Base-by-base conservation (phyloP, 2,888 invertebrate genomes). In the Cacoxenus indagator region DNA sequence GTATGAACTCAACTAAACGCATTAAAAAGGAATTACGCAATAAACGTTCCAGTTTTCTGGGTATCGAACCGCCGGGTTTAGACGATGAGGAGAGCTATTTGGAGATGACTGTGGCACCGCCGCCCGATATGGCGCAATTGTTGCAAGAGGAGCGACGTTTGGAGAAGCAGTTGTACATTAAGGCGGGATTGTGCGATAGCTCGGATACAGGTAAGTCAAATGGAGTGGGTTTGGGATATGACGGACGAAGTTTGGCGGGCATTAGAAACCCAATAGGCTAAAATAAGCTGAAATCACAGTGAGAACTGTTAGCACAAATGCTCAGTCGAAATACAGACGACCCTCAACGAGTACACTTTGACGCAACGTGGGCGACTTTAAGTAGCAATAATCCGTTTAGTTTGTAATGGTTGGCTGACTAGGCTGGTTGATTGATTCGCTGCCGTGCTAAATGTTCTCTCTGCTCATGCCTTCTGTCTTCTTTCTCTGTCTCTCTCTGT, bases 1-100 rank as follows among this genome's bases (percentile, higher is more conserved):
- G 94, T 76, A 90, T 94, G 67, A 95, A 94, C 82, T 95, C 95
- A 14, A 94, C 95, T 1, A 94, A 95, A 74, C 91, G 95, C 76
- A 95, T 96, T 80, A 95, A 95, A 82, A 95, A 95, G 83, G 96
- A 96, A 84, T 90, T 96, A 65, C 91, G 95, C 9, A 93, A 93
- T 83, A 94, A 96, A 82, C 92, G 96, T 59, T 93, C 94, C 43
- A 95, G 95, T 85, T 96, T 96, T 86, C 90, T 96, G 51, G 96
- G 96, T 59, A 92, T 96, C 82, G 95, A 95, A 80, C 94, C 93
- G 65, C 90, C 92, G 78, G 90, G 90, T 17, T 91, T 78, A 17
- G 85, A 85, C 61, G 83, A 83, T 66, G 92, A 93, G 82, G 93
- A 93, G 75, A 89, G 92, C 62, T 93, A 93, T 83, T 91, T 91